Evolutionary conservation across 2,797 vertebrate species (phyloP).

Genomic region (Sebastes jordani): DNA sequence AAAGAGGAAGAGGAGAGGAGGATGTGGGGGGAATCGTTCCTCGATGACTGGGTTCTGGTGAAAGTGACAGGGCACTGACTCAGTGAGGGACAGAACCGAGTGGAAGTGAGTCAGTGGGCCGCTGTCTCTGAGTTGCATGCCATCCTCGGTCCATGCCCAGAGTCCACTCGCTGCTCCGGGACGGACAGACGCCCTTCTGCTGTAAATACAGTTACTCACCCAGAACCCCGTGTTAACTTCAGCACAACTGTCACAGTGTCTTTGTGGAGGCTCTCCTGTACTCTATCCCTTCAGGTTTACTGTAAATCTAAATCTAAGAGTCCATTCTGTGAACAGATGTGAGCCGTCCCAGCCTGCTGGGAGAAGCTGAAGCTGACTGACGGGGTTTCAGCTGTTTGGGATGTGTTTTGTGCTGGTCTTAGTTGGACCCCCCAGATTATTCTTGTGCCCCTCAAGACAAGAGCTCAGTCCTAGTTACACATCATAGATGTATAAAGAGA

Average conservation of each 20-base stretch:
- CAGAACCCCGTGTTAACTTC: background rate
- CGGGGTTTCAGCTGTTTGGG: too few relatives aligned
- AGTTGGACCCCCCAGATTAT: too few relatives aligned
- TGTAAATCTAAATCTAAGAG: too few relatives aligned
- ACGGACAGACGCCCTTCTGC: background rate
- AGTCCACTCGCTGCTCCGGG: background rate
- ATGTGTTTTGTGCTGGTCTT: too few relatives aligned
- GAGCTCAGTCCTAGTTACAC: too few relatives aligned
- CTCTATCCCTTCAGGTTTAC: too few relatives aligned
- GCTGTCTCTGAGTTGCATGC: background rate
- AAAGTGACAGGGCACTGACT: constrained; percentile 59
- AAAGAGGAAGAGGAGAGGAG: constrained; percentile 15
- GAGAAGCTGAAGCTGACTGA: too few relatives aligned
- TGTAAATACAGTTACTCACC: background rate
- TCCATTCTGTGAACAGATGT: too few relatives aligned
- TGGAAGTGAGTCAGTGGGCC: constrained; percentile 21
- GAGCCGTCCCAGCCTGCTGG: too few relatives aligned
- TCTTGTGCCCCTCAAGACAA: too few relatives aligned
- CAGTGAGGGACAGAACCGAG: constrained; percentile 16
- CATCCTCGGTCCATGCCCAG: background rate
- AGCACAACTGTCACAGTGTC: background rate
- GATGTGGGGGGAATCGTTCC: constrained; percentile 55
- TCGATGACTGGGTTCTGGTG: constrained; percentile 60
- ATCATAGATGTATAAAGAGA: too few relatives aligned
- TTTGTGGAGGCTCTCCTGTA: background rate